Base-by-base conservation (phyloP, 2,797 vertebrate genomes). In the Sphaeramia orbicularis region DNA sequence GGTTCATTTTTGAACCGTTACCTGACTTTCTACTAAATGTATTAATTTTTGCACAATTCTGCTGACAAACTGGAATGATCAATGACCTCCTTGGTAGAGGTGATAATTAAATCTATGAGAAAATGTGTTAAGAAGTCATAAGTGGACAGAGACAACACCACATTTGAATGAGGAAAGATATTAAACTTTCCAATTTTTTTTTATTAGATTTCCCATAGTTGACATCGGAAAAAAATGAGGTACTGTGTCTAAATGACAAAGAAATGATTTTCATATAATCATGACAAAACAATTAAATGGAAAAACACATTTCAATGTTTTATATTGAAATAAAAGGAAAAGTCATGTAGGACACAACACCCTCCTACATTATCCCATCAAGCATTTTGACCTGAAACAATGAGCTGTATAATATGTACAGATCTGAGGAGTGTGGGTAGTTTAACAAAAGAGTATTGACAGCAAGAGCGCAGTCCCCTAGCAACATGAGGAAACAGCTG, bases 171-270 rank as follows among this genome's bases (percentile, higher is more conserved):
- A 37, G 4, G 27, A 24, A 51, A 42, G 0, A 53, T 51, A 13
- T 12, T n/a, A 15, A 2, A 53, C 13, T 38, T 43, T 7, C 7
- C 3, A 15, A 21, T 13, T 58, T 57, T 73, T 81, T 65, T 74
- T 80, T 84, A 78, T 81, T 81, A 78, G 54, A 86, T 84, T 88
- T 84, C 48, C 66, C 50, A 71, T 83, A 71, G 76, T 72, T 73
- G 74, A 86, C 69, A 45, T 76, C 84, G 81, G 80, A 86, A 84
- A 84, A 89, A 88, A 89, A 89, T 64, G 52, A 89, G 86, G 86
- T 89, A 85, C 76, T 72, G 71, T 78, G 76, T 86, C 81, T 78
- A 86, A 56, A 65, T 62, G 75, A 81, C 58, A 81, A 82, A 82
- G 27, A 78, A 66, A 53, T 51, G 4, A 72, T 47, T 40, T 32